Evolutionary conservation across 2,797 vertebrate species (phyloP).

Genomic region (Pseudopleuronectes americanus): DNA sequence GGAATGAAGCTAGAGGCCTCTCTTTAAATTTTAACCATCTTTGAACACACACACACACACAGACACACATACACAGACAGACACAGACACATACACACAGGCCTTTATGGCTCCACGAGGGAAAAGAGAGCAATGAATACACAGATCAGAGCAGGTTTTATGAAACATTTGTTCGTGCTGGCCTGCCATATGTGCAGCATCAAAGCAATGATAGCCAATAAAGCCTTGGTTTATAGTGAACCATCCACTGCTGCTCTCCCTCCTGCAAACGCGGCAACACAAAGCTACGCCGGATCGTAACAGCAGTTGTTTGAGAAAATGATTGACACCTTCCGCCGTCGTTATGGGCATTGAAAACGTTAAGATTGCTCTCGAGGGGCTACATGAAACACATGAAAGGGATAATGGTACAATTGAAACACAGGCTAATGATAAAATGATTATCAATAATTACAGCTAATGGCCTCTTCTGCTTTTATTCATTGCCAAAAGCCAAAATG

Average conservation of each 20-base stretch:
- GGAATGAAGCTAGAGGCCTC: constrained; percentile 1
- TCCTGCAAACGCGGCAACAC: constrained; percentile 29
- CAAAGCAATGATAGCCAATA: constrained; percentile 65
- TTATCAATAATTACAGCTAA: constrained; percentile 40
- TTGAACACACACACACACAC: background rate
- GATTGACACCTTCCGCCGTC: constrained; percentile 46
- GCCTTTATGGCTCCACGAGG: constrained; percentile 40
- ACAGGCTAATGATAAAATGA: constrained; percentile 40
- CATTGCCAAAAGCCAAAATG: constrained; percentile 34
- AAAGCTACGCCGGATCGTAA: constrained; percentile 42
- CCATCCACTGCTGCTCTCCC: constrained; percentile 45
- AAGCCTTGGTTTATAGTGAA: constrained; percentile 63
- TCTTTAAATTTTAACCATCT: constrained; percentile 12
- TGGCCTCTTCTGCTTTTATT: constrained; percentile 30
- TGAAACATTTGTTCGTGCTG: constrained; percentile 63
- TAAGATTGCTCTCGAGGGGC: constrained; percentile 41
- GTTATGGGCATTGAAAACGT: constrained; percentile 33
- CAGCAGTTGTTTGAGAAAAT: constrained; percentile 59
- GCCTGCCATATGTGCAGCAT: constrained; percentile 64
- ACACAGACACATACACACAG: background rate
- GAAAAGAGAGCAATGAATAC: constrained; percentile 41
- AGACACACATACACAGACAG: background rate
- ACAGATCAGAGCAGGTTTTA: constrained; percentile 57
- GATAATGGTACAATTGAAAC: constrained; percentile 32
- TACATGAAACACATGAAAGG: constrained; percentile 51